Base-by-base conservation (phyloP, 2,113 vertebrate species). In the Geothlypis trichas region DNA sequence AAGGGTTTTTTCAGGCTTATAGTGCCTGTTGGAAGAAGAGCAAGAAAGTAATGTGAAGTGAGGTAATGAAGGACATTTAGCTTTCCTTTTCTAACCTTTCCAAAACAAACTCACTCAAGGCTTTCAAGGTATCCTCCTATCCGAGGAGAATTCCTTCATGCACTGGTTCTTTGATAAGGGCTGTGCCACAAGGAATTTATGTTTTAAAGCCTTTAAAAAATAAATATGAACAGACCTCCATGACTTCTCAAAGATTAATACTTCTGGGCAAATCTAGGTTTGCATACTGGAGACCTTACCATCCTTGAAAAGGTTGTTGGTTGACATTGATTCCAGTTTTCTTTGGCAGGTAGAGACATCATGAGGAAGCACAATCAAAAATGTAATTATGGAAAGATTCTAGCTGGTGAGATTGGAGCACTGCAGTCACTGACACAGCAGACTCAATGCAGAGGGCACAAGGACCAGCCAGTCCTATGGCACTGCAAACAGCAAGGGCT, bases 241-340 rank as follows among this genome's bases (percentile, higher is more conserved):
- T 9, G 5, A 27, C 33, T 91, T 74, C 15, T 69, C 21, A 66
- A 54, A 80, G 20, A 13, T 26, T 27, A 44, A 76, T 76, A 9
- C 18, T 52, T 4, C 49, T 51, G 23, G 14, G 7, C 15, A 74
- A 61, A 58, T 74, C 51, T 80, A 21, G 1, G 7, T 76, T 55
- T 90, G 30, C 59, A 46, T 30, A 37, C 8, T 0, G 0, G n/a
- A 5, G 21, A 46, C 20, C 2, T 26, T 76, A 5, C 20, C 10
- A 28, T 72, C 41, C 52, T 86, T 69, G 14, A 7, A 58, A 91
- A 79, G 1, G 19, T 33, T 54, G 8, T 47, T 63, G 47, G 14
- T 61, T 65, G 88, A 35, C 13, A 22, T 49, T 31, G 52, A 76
- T 82, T 59, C 69, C 52, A 57, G 21, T 52, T 63, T 87, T 63